Evolutionary conservation across 2,113 vertebrate species (phyloP), one percentile per base, ranked within the genome.

Genomic region (Muntiacus reevesi): DNA sequence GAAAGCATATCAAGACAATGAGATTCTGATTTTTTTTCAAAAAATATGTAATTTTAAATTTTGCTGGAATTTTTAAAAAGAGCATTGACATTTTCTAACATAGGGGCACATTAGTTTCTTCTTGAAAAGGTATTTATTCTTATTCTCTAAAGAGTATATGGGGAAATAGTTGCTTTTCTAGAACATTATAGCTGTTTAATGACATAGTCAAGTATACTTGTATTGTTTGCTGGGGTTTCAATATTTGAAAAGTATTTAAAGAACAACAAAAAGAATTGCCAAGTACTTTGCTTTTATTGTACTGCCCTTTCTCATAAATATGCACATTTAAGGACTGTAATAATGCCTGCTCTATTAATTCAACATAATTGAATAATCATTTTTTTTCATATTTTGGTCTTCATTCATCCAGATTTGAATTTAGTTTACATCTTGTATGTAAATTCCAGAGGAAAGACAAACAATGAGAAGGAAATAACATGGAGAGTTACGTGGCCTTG

Each of bases 51-150:
- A 89, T 91, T 43, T 92, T 85, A 86, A 59, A 96, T 82, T 93
- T 91, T 91, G 40, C 59, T 89, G 59, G 43, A 93, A 78, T 82
- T 97, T 92, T 87, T 95, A 8, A 74, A 95, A 96, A 92, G 45
- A 94, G 50, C 10, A 78, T 7, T 47, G n/a, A 89, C 21, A 21
- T 83, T 89, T 92, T 89, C 90, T 95, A 87, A 93, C 89, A 87
- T 74, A 94, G 54, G 19, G 45, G 8, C 25, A 67, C 25, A 19
- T 54, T 25, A 79, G 84, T 64, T 91, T 95, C 59, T 79, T 50
- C 83, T 25, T 64, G 79, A 84, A 89, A 88, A 95, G 13, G 7
- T 78, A 62, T 64, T 88, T 87, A 90, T 95, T 85, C 25, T 59
- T 97, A 88, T 78, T 95, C 45, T 85, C 62, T 93, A 57, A 67